Conservation (phyloP, 2,888 invertebrate species). For the Acanthosepion pharaonis region DNA sequence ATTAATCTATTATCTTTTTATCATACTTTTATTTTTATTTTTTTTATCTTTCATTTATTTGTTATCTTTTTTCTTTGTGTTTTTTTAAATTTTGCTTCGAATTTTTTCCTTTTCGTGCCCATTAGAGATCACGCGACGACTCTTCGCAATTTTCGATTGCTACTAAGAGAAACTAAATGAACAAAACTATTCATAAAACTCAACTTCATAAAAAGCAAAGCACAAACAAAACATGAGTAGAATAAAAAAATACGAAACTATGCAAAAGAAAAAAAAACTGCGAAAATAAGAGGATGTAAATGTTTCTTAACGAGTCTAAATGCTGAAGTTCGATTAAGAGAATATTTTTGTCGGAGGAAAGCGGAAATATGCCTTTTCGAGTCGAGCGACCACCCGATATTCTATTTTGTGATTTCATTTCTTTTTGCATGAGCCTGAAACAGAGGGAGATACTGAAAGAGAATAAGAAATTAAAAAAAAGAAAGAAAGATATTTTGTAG, state of each 20-base stretch:
- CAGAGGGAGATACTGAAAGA: no score
- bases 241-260: background rate
- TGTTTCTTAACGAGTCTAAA: background rate
- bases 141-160: background rate
- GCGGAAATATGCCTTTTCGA: background rate
- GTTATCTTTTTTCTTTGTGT: no score
- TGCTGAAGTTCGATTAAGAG: background rate
- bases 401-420: background rate
- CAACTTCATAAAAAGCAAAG: no score
- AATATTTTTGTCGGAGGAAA: background rate
- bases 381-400: background rate
- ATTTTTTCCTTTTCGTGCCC: background rate
- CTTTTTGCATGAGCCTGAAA: no score
- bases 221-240: no score
- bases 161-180: background rate
- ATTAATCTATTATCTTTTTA: no score
- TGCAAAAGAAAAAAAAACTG: background rate
- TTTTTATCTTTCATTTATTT: no score
- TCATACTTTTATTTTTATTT: no score
- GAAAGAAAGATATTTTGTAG: no score
- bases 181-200: background rate
- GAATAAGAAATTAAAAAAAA: no score
- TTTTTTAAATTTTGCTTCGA: no score
- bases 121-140: conserved; percentile 4
- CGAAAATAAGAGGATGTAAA: background rate